phyloP scores from a whole-genome alignment of 2,113 vertebrate species.

The Eretmochelys imbricata region DNA sequence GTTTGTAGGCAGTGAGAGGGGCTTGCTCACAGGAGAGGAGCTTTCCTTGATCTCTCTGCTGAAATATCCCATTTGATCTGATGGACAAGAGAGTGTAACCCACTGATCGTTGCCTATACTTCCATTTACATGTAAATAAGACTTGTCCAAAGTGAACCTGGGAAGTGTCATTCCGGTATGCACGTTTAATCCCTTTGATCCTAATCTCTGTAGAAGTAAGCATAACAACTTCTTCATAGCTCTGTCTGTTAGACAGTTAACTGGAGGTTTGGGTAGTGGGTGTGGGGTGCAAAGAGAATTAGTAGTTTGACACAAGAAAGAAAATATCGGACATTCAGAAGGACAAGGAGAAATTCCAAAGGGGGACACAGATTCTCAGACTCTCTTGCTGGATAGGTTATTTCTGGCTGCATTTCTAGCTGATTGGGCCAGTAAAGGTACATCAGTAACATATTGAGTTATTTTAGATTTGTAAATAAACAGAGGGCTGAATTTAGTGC shows the following conservation, averaged over 20 bases:
- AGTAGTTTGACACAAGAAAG: neutral
- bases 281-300: neutral
- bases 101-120: neutral
- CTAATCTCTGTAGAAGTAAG: neutral
- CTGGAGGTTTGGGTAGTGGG: too few species aligned
- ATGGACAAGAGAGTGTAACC: neutral
- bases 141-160: accelerated
- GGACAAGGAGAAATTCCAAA: neutral
- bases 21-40: neutral
- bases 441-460: too few species aligned
- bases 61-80: neutral
- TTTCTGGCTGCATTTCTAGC: neutral
- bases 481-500: neutral
- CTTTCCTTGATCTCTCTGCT: neutral
- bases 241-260: neutral
- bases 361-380: too few species aligned
- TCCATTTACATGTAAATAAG: neutral
- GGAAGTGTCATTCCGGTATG: neutral
- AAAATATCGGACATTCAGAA: neutral
- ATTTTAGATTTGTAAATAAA: neutral
- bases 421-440: neutral
- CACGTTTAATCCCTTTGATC: neutral
- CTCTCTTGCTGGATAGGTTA: neutral
- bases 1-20: neutral
- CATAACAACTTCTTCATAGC: neutral